These are phyloP conservation scores for Lates calcarifer DNA, from an alignment of 2,113 vertebrate genomes.

Conservation along the genomic window DNA sequence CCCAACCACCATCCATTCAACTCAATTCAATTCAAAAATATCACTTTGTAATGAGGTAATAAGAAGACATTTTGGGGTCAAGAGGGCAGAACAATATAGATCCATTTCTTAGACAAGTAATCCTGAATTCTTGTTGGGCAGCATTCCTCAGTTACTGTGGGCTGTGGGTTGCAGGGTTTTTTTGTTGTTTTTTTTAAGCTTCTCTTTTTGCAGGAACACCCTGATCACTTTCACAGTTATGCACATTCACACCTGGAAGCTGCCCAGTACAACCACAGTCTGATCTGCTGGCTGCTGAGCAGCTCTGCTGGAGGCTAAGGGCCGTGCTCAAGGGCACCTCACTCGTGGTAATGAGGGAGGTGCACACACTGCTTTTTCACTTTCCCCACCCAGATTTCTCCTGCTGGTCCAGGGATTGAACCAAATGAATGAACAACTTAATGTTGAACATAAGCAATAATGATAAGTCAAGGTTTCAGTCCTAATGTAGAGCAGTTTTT, in stretches of 20 bases:
- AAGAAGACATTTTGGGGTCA: slow-evolving; percentile 25
- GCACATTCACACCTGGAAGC: no score
- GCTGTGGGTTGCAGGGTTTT: slow-evolving; percentile 4
- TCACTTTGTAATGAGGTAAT: slow-evolving; percentile 30
- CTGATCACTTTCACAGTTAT: no score
- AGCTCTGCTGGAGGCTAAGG: no score
- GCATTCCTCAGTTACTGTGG: slow-evolving; percentile 3
- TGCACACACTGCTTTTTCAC: no score
- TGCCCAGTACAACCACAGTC: no score
- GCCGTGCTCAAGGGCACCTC: no score
- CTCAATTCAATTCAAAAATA: slow-evolving; percentile 35
- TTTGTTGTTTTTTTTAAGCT: no score
- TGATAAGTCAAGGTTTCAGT: background rate
- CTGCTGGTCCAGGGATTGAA: no score
- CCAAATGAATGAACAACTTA: slow-evolving; percentile 8
- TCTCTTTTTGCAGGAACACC: no score
- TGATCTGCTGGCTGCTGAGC: no score
- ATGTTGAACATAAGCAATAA: background rate
- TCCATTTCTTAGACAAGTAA: background rate
- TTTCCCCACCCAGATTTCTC: no score
- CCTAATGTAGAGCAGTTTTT: background rate
- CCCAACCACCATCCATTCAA: slow-evolving; percentile 10
- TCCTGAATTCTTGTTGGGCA: slow-evolving; percentile 1
- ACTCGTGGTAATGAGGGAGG: no score
- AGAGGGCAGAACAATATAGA: slow-evolving; percentile 12